Percentiles rank a stretch among this genome's conserved stretches.
phyloP scores from a whole-genome alignment of 2,113 vertebrate species.

The Platichthys stellatus region DNA sequence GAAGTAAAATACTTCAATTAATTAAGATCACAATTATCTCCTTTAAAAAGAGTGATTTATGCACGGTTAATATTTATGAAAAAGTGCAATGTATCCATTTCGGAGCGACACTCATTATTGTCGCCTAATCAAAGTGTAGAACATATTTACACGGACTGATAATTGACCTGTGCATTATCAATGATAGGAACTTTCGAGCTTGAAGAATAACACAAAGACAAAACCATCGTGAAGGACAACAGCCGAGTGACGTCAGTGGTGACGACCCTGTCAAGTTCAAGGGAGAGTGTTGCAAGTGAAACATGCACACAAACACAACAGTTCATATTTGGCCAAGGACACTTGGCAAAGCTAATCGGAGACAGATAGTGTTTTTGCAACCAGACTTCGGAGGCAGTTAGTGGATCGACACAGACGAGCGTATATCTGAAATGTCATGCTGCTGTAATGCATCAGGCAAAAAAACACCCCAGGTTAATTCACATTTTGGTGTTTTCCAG shows the following conservation, averaged over 20 bases:
- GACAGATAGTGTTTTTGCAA: background rate
- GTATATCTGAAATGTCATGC: too few relatives aligned
- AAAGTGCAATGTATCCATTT: too few relatives aligned
- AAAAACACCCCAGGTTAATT: background rate
- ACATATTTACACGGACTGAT: background rate
- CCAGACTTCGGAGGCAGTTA: background rate
- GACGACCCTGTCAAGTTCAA: background rate
- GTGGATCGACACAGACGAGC: background rate
- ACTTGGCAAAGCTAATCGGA: background rate
- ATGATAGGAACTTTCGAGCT: background rate
- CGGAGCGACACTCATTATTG: too few relatives aligned
- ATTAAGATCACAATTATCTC: too few relatives aligned
- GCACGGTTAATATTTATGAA: too few relatives aligned
- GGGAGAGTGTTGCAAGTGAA: constrained; percentile 20
- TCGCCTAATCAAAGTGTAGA: background rate
- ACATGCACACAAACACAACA: background rate
- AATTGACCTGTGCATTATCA: background rate
- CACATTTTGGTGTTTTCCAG: background rate
- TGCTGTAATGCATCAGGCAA: too few relatives aligned
- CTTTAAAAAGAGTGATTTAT: too few relatives aligned
- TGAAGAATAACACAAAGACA: background rate
- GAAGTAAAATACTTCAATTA: background rate
- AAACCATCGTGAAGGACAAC: constrained; percentile 11
- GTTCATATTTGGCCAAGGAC: constrained; percentile 43
- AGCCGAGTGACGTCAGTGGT: background rate